Evolutionary conservation across 2,113 vertebrate species (phyloP).

Genomic region (Elephas maximus): DNA sequence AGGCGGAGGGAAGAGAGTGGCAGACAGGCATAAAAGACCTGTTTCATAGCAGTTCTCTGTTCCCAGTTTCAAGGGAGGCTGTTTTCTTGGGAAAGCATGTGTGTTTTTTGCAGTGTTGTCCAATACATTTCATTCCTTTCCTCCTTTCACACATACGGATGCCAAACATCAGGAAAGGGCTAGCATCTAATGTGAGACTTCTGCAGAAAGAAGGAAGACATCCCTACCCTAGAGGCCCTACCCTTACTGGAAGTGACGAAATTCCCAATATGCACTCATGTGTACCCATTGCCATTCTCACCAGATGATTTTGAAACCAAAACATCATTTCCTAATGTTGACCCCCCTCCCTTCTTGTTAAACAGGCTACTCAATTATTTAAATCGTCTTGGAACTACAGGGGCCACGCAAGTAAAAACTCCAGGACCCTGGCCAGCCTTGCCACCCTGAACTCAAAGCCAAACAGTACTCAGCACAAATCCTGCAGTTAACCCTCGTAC

Average conservation of each 20-base stretch:
- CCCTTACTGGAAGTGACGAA: not conserved
- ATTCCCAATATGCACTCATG: not conserved
- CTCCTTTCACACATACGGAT: not conserved
- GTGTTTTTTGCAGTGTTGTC: not conserved
- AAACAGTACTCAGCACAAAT: slow-evolving; percentile 85
- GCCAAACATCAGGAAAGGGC: not conserved
- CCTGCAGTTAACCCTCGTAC: slow-evolving; percentile 82
- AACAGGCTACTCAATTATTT: slow-evolving; percentile 86
- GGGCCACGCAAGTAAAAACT: slow-evolving; percentile 85
- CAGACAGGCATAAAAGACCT: not conserved
- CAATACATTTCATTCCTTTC: not conserved
- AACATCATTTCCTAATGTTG: slow-evolving; percentile 75
- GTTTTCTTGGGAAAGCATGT: not conserved
- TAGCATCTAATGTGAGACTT: not conserved
- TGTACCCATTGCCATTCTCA: not conserved
- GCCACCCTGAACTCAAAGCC: slow-evolving; percentile 85
- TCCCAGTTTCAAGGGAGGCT: not conserved
- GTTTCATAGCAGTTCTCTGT: not conserved
- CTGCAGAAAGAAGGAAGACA: not conserved
- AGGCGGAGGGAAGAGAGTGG: not conserved
- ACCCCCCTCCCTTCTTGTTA: slow-evolving; percentile 63
- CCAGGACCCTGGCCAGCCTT: slow-evolving; percentile 81
- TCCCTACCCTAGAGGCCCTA: not conserved
- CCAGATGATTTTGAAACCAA: not conserved
- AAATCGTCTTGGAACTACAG: slow-evolving; percentile 84